Percentiles rank a stretch among this genome's conserved stretches.
phyloP scores from a whole-genome alignment of 2,888 invertebrate genomes.

The Chesias legatella region DNA sequence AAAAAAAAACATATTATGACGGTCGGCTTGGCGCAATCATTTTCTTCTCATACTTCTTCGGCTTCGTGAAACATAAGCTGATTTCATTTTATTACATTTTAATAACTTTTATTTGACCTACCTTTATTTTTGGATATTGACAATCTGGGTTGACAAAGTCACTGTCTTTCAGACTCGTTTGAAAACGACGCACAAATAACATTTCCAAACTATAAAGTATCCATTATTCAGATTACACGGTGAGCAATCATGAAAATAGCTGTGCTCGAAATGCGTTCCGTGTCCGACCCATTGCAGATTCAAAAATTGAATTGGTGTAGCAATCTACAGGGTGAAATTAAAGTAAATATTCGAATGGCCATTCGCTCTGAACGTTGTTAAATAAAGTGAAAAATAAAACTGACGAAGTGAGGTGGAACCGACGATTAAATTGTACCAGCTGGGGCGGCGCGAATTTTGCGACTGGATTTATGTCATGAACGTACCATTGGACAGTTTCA shows the following conservation, averaged over 20 bases:
- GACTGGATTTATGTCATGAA: too few species aligned
- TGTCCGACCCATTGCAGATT: background rate
- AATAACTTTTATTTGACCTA: too few species aligned
- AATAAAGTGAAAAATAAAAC: conserved; percentile 4
- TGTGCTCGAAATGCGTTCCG: conserved; percentile 12
- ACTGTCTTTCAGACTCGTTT: too few species aligned
- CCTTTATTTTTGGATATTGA: too few species aligned
- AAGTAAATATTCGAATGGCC: conserved; percentile 13
- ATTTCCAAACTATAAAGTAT: too few species aligned
- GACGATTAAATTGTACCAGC: background rate
- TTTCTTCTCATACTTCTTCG: conserved; percentile 1
- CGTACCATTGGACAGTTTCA: too few species aligned
- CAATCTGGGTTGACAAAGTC: too few species aligned
- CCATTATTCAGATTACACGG: too few species aligned
- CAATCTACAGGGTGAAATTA: conserved; percentile 10
- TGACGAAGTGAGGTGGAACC: background rate
- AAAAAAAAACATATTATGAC: conserved; percentile 12
- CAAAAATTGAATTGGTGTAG: conserved; percentile 14
- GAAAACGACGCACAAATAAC: too few species aligned
- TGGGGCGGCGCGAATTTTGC: too few species aligned
- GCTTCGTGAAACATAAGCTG: conserved; percentile 5
- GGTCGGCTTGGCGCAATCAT: conserved; percentile 10
- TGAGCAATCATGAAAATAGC: too few species aligned
- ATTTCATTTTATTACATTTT: background rate
- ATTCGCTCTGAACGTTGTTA: conserved; percentile 4